Evolutionary conservation across 2,888 invertebrate genomes (phyloP), one percentile per base, ranked within the genome.

Genomic region (Chrysopilus asiliformis): DNA sequence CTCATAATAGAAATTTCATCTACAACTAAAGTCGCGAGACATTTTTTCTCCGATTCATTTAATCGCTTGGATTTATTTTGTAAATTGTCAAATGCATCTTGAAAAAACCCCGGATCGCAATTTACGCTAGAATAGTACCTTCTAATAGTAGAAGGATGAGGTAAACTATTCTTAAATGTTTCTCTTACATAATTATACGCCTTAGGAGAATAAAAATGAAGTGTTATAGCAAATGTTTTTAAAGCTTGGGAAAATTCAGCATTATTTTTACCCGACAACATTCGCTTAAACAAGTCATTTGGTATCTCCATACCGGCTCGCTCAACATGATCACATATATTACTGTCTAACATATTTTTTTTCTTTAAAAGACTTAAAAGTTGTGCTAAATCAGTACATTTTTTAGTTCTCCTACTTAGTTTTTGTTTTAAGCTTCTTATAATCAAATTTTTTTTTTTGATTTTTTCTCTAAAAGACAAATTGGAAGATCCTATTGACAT

Each of bases 101-200:
- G n/a, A n/a, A n/a, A n/a, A 39, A 58, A 53, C 4, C 57, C 56
- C 4, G 57, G 53, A 4, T 47, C 32, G 4, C 47, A 52, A 41
- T 55, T 46, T 17, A 55, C 41, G 8, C 41, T 43, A 19, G 42
- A 30, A 32, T 52, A 55, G 58, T 56, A 60, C 24, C 47, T 52
- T 24, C 47, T 42, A 7, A 58, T 46, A 3, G 52, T 55, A 13
- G 44, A 44, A 5, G 42, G 36, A 42, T 52, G 50, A 16, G 58
- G 56, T 13, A 56, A 39, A 35, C 41, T 41, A 5, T 47, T 48
- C 10, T 51, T 39, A 43, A 55, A 59, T 28, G 43, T 46, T 44
- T 53, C 38, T 40, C 57, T 35, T 3, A 57, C 51, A 44, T 52
- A 58, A 10, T 47, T 36, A 38, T 57, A 56, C 2, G 50, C 56